phyloP scores from a whole-genome alignment of 2,797 vertebrate genomes.

The Oreonectes daqikongensis region DNA sequence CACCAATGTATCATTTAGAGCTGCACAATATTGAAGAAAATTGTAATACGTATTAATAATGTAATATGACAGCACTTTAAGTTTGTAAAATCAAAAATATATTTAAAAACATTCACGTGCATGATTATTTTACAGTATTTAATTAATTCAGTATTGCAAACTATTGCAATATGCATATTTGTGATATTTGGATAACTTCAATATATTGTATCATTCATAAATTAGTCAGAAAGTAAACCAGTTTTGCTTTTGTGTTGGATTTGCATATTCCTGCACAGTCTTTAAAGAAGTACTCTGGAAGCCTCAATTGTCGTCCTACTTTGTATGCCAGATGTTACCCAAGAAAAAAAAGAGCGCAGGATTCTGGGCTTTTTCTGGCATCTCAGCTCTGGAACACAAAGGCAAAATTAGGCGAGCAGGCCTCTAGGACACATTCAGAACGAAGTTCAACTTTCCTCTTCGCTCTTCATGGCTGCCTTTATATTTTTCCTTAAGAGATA shows the following conservation, averaged over 20 bases:
- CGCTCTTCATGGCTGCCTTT: background rate
- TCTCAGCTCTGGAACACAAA: background rate
- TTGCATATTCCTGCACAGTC: background rate
- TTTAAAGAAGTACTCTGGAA: background rate
- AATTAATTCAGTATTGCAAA: too few relatives aligned
- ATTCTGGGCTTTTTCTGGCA: background rate
- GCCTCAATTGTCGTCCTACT: background rate
- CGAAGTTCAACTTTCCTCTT: background rate
- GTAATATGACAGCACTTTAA: too few relatives aligned
- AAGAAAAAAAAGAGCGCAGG: background rate
- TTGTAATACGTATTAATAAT: too few relatives aligned
- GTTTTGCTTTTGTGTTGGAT: background rate
- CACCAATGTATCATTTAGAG: too few relatives aligned
- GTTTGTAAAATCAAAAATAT: too few relatives aligned
- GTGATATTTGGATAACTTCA: too few relatives aligned
- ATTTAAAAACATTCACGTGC: too few relatives aligned
- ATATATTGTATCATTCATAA: background rate
- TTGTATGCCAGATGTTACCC: conserved; percentile 4
- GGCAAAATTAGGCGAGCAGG: background rate
- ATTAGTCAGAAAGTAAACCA: background rate
- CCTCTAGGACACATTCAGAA: conserved; percentile 11
- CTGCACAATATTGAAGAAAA: too few relatives aligned
- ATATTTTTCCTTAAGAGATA: background rate
- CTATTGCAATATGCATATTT: background rate
- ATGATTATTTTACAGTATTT: too few relatives aligned